Evolutionary conservation across 2,113 vertebrate genomes (phyloP), one percentile per base, ranked within the genome.

Genomic region (Mus pahari): DNA sequence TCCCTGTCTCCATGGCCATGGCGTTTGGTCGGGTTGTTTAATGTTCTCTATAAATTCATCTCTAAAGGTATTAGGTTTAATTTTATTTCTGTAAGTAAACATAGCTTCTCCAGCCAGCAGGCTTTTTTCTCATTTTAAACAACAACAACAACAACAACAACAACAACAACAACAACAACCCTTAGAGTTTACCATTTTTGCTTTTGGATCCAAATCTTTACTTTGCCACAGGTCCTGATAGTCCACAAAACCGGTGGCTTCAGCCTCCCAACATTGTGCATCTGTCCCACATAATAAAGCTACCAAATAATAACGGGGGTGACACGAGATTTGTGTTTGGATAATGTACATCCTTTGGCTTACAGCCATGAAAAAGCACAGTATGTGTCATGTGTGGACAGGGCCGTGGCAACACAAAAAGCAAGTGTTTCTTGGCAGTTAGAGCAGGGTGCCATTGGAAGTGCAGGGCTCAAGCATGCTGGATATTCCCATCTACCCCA

Each of bases 1-100:
- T 94, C 94, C 88, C 53, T 36, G 17, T 88, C 97, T 96, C 96
- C 93, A 77, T 62, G 68, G 96, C 93, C 16, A 0, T 0, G 91
- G 93, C 87, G 90, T 96, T 96, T 98, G 87, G 84, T 86, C 90
- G 74, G 77, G 88, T 55, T 79, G 79, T 33, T 92, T 94, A 95
- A 39, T 73, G 88, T 97, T 97, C 97, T 97, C 95, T 95, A 88
- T 62, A 83, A 93, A 97, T 98, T 97, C 97, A 87, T 96, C 89
- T 84, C 94, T 94, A 70, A 90, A 98, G 97, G 73, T 84, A 90
- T 96, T 87, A 93, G 19, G 73, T 91, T 71, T 92, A 82, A 97
- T 0, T 7, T 95, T 88, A 94, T 95, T 97, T 97, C 96, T 70
- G 31, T 55, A 31, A 93, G 90, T 73, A 86, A 95, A 90, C 92